Evolutionary conservation across 2,888 invertebrate genomes (phyloP), one percentile per base, ranked within the genome.

Genomic region (Lumbricus terrestris): DNA sequence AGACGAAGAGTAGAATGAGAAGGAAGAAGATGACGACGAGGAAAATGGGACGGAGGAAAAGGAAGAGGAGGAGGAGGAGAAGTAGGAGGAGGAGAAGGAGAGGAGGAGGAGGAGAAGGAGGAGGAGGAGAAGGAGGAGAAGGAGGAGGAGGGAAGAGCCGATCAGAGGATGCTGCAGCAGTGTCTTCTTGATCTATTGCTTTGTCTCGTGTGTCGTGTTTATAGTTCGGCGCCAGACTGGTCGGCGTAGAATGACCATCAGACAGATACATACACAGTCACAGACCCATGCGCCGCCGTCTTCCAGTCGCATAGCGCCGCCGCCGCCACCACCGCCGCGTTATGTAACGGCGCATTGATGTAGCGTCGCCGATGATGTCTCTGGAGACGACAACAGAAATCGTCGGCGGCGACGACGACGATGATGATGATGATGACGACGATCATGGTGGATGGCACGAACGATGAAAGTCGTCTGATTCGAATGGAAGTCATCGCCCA

Each of bases 221-320:
- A 69, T 69, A n/a, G n/a, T n/a, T 69, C 69, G 69, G 69, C 69
- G 69, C 69, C 69, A 69, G 69, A 69, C 69, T 69, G 69, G 69
- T 69, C 69, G 69, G 69, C 69, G 69, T 29, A n/a, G 69, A 69
- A 29, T 69, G 69, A 8, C 69, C 69, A 69, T 69, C 69, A 54
- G 54, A 54, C 54, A 6, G 16, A 13, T 18, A 11, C 13, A 42
- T 15, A 11, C 16, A 40, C 42, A 40, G 40, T 4, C 47, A 47
- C 20, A 47, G 23, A 47, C 47, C 23, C 47, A 18, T 47, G 47
- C 47, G 47, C 47, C 47, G 47, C 47, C 47, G 18, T 20, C 47
- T 47, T 47, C 47, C 20, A 20, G 1, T 20, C 20, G 1, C 1
- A 1, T 8, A 20, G 5, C 23, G 23, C n/a, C n/a, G n/a, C n/a